Conservation (phyloP, 2,797 vertebrate genomes). For the Gymnothorax javanicus region DNA sequence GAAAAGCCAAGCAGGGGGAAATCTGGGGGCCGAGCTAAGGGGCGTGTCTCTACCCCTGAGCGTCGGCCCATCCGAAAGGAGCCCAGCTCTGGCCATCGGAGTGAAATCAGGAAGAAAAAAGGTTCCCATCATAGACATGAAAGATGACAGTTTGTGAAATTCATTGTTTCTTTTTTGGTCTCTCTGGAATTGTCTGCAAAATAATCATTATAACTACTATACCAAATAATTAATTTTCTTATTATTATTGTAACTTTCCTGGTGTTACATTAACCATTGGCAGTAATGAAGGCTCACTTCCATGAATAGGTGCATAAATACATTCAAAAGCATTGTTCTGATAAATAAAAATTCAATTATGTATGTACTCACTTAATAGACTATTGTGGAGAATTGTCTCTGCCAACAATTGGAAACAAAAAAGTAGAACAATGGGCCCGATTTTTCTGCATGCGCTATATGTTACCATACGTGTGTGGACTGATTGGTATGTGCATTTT, state of each 20-base stretch:
- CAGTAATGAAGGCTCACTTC: background rate
- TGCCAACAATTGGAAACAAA: background rate
- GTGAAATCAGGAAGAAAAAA: slow-evolving; percentile 99
- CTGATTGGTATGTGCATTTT: too few species aligned
- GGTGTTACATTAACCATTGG: background rate
- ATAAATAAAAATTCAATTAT: background rate
- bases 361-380: background rate
- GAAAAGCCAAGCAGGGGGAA: slow-evolving; percentile 88
- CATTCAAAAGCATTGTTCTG: background rate
- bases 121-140: slow-evolving; percentile 74
- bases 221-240: background rate
- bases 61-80: slow-evolving; percentile 92
- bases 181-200: background rate
- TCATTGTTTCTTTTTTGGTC: slow-evolving; percentile 26
- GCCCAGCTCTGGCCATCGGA: slow-evolving; percentile 86
- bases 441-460: too few species aligned
- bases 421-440: too few species aligned
- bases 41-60: slow-evolving; percentile 92
- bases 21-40: slow-evolving; percentile 82
- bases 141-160: slow-evolving; percentile 16
- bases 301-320: background rate
- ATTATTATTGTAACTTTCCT: background rate
- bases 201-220: background rate
- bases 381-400: too few species aligned
- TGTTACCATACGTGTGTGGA: too few species aligned